Evolutionary conservation across 2,888 invertebrate species (phyloP), one percentile per base, ranked within the genome.

Genomic region (Reticulitermes lucifugus): DNA sequence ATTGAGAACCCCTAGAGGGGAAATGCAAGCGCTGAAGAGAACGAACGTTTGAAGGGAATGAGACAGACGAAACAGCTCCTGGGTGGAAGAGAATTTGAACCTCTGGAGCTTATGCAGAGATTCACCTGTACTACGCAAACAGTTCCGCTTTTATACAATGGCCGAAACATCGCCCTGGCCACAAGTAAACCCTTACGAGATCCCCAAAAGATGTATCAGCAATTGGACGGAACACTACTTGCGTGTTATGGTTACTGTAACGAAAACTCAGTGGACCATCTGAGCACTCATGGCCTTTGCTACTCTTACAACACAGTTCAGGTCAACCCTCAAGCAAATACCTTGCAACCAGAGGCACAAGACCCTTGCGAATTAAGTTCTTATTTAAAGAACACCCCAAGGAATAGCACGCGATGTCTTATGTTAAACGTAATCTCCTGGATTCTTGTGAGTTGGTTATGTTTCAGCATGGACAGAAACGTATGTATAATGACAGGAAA

Each of bases 81-180:
- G 65, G 65, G 25, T 25, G 65, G 25, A 65, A 65, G 65, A 65
- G 65, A 65, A 65, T 46, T 46, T 46, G 79, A 79, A 79, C 79
- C 79, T 79, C 55, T 46, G 79, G 79, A 55, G 79, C 55, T 79
- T 80, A 55, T 60, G 80, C 41, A 80, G 80, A 80, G 80, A 80
- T 80, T 80, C 80, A 60, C 80, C 80, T 80, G 41, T 60, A 59
- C 79, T 77, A n/a, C 43, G 46, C n/a, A 77, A 77, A 77, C 46
- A 77, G 79, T 51, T 51, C 21, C 25, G 51, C 22, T 55, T 25
- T 51, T 79, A 18, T 43, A 51, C 51, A 79, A 51, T 51, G 51
- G 79, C 41, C 14, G 41, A 21, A 41, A 35, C 22, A 3, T 41
- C 41, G 43, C 75, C 71, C 71, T 71, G 25, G 1, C 25, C 75